Base-by-base conservation (phyloP, 2,797 vertebrate species). In the Enteromius argenteus region DNA sequence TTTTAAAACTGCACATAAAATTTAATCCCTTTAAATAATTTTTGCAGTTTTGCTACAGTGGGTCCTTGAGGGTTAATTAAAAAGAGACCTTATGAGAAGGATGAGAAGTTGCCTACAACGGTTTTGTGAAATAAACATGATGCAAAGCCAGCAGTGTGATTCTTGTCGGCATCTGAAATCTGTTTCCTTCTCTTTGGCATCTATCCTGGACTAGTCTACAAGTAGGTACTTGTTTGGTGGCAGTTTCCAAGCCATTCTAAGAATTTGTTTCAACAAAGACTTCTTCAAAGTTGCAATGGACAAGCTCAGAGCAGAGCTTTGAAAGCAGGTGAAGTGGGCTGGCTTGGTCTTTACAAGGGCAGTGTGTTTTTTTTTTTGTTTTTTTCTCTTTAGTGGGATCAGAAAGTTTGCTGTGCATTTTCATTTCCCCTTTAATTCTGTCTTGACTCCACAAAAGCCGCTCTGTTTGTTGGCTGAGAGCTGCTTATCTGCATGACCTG, bases 401-500 rank as follows among this genome's bases (percentile, higher is more conserved):
- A 67, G 15, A 49, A 14, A 21, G 32, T 67, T 42, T 79, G 14
- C 32, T 44, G 21, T 62, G 13, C 8, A 5, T 78, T 73, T 86
- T 46, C 4, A 7, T 74, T 69, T 62, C 62, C 32, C n/a, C 21
- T 44, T 83, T 90, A 91, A 91, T 92, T 91, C 91, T 91, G 78
- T 79, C 89, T 91, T 91, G 91, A 92, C 92, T 89, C 56, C 46
- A 71, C 56, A 74, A 84, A 27, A 87, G 84, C 56, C 2, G 17
- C 72, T 58, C 67, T 56, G 49, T 84, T 81, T 68, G 64, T 64
- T 37, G 78, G 56, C 79, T 77, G 35, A 86, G 84, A 90, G 83
- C 88, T 85, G 88, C 87, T 89, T 86, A 91, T 92, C 68, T 64
- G 62, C 30, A 76, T 60, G 89, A 91, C 91, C 86, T 81, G 80